Percentiles rank a stretch among this genome's conserved stretches.
These are phyloP conservation scores for Acanthornis magna DNA, from an alignment of 2,797 vertebrate genomes.

Conservation along the genomic window DNA sequence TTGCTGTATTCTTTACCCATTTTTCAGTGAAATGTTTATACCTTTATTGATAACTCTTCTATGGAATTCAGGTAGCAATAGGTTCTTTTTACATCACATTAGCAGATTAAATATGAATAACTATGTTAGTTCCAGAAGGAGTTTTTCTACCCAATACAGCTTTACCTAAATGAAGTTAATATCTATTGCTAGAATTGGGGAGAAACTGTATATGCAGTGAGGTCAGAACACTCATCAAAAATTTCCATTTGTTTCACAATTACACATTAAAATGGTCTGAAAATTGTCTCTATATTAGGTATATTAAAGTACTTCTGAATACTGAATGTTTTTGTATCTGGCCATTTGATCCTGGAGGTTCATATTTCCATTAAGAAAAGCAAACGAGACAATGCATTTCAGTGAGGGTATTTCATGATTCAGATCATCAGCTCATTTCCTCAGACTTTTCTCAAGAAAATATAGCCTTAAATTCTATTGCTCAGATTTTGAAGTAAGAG, in stretches of 20 bases:
- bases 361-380: background rate
- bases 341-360: background rate
- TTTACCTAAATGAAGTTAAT: background rate
- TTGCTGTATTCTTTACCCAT: background rate
- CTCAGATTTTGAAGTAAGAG: background rate
- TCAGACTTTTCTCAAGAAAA: conserved; percentile 7
- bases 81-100: background rate
- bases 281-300: background rate
- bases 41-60: background rate
- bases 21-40: background rate
- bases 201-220: background rate
- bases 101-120: background rate
- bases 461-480: background rate
- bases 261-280: background rate
- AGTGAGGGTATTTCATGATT: background rate
- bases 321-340: background rate
- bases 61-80: background rate
- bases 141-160: background rate
- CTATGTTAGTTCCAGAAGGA: background rate
- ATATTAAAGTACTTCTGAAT: background rate
- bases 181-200: background rate
- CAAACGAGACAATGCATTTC: background rate
- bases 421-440: conserved; percentile 10
- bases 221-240: background rate
- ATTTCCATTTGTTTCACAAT: background rate